Evolutionary conservation across 2,797 vertebrate genomes (phyloP), one percentile per base, ranked within the genome.

Genomic region (Neosalanx taihuensis): DNA sequence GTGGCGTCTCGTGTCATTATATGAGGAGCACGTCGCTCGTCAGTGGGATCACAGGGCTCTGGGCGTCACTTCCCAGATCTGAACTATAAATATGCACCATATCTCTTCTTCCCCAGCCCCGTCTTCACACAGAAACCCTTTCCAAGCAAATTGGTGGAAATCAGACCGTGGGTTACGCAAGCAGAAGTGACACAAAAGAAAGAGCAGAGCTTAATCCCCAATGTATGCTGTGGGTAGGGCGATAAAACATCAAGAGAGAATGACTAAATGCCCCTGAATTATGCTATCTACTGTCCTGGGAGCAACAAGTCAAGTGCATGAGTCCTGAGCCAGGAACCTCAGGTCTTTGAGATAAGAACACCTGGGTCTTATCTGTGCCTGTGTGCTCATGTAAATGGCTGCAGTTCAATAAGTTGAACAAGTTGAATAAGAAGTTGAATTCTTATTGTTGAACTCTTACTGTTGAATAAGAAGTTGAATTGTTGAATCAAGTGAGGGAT

Each of bases 41-140:
- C 81, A 80, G 76, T 62, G 77, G 72, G 82, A 87, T 87, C 81
- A 79, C 67, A 82, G 73, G 82, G 78, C 81, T 83, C 76, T 60
- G 67, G 72, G 73, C 67, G 1, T 84, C 74, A 58, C 78, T 74
- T 83, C 86, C 75, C 63, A 76, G 81, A 88, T 88, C 86, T 88
- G 84, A 87, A 89, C 87, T 88, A 89, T 87, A 88, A 88, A 90
- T 91, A 88, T 5, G 63, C 79, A 60, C 70, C 65, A 62, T 76
- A 71, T 80, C 73, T 6, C 73, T 81, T 33, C 78, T 79, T 58
- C 17, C 63, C 61, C 30, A 20, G 35, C 69, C 71, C 68, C 56
- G 51, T 75, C 46, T 3, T 57, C 33, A 13, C 67, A 51, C 72
- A 62, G 65, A 71, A 35, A 67, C 35, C 30, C 74, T 73, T 73